Base-by-base conservation (phyloP, 2,113 vertebrate genomes). In the Hippocampus mohnikei region DNA sequence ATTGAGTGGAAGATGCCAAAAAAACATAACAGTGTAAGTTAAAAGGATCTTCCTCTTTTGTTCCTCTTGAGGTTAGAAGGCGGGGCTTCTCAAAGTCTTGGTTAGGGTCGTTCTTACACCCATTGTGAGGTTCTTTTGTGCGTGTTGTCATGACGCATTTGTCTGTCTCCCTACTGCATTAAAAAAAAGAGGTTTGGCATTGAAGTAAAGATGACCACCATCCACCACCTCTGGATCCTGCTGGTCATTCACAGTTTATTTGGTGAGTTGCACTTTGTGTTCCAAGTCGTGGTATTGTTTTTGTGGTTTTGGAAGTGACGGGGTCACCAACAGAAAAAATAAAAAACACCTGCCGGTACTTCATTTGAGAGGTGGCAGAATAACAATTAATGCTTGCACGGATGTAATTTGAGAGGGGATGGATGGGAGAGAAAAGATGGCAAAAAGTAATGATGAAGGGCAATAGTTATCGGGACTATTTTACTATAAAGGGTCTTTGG, bases 21-120 rank as follows among this genome's bases (percentile, higher is more conserved):
- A 27, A 59, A 25, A 25, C 12, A 60, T 11, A 20, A 60, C 23
- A 9, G 23, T 46, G 41, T 65, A 42, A 46, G 63, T 42, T 16
- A 46, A 48, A 25, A 9, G 16, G 0, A 27, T 4, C 63, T 65
- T 44, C 60, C 60, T 62, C 33, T 62, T 65, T 41, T 46, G 63
- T 65, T 27, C 15, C 41, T 23, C 42, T 48, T 65, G 63, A 46
- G n/a, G 40, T 65, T 8, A 65, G 63, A 41, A 48, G 63, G 63
- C 42, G 63, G 63, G 48, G 63, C 63, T 65, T 44, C 6, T 16
- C 23, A n/a, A n/a, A 25, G 63, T 65, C 42, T 27, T 25, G 21
- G 13, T 65, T 65, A n/a, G 41, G 63, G 42, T 65, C 42, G 23
- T 44, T 65, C n/a, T 46, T 25, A 1, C n/a, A 25, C 12, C 12